phyloP scores from a whole-genome alignment of 2,797 vertebrate genomes.

The Gymnoscopelus braueri region DNA sequence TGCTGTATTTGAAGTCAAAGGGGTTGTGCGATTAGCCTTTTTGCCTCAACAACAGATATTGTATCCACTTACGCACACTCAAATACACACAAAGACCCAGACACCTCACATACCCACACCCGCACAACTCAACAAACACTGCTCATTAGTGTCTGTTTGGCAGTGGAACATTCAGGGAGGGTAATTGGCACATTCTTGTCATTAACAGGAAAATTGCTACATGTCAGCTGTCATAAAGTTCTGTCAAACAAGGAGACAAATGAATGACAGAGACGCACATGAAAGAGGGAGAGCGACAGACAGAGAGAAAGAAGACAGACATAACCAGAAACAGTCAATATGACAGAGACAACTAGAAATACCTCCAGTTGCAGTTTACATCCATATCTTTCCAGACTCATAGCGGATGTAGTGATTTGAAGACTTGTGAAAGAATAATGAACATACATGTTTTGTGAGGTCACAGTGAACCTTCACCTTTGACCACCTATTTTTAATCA shows the following conservation, averaged over 20 bases:
- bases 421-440: too few relatives aligned
- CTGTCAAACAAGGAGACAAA: constrained; percentile 43
- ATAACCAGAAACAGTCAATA: neutral
- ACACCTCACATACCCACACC: constrained; percentile 32
- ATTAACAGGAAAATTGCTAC: constrained; percentile 92
- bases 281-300: constrained; percentile 21
- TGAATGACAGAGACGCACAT: constrained; percentile 39
- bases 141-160: constrained; percentile 91
- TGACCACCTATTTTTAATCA: too few relatives aligned
- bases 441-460: too few relatives aligned
- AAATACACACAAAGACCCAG: constrained; percentile 4
- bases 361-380: too few relatives aligned
- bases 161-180: constrained; percentile 88
- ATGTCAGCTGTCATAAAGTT: constrained; percentile 82
- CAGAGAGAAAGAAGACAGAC: constrained; percentile 37
- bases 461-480: too few relatives aligned
- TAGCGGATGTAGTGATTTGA: too few relatives aligned
- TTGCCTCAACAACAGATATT: constrained; percentile 32
- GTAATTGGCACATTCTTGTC: constrained; percentile 95
- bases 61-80: constrained; percentile 22
- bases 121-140: constrained; percentile 76
- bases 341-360: neutral
- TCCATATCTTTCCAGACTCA: too few relatives aligned
- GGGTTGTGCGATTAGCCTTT: constrained; percentile 40
- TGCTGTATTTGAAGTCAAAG: too few relatives aligned